These are phyloP conservation scores for Perdita meconis DNA, from an alignment of 2,888 invertebrate species.

Conservation along the genomic window DNA sequence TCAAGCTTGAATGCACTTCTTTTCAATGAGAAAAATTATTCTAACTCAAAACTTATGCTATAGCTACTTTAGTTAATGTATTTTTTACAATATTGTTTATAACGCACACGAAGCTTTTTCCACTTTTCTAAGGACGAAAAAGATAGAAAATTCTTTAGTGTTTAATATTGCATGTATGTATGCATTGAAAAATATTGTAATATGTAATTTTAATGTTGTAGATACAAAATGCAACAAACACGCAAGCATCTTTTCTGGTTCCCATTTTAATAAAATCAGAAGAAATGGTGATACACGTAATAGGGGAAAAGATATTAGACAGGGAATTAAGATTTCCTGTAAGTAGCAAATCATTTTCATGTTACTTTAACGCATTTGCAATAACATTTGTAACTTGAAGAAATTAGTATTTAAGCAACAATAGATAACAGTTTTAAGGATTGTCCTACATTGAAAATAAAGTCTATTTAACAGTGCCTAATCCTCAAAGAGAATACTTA, in stretches of 20 bases:
- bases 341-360: conserved; percentile 72
- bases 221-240: conserved; percentile 85
- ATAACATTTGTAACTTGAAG: neutral
- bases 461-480: conserved; percentile 35
- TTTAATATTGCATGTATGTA: too few species aligned
- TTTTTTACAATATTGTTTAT: too few species aligned
- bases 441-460: conserved; percentile 40
- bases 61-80: too few species aligned
- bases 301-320: conserved; percentile 85
- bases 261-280: conserved; percentile 85
- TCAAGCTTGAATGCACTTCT: too few species aligned
- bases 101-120: too few species aligned
- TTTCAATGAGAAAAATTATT: neutral
- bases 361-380: neutral
- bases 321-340: conserved; percentile 85
- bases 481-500: conserved; percentile 51
- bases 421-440: conserved; percentile 24
- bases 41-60: too few species aligned
- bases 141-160: too few species aligned
- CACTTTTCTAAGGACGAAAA: too few species aligned
- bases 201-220: conserved; percentile 73
- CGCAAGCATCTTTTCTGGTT: conserved; percentile 86
- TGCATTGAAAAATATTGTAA: too few species aligned
- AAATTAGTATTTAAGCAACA: neutral
- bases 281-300: conserved; percentile 87